phyloP scores from a whole-genome alignment of 2,888 invertebrate species.

The Fissipunctia ypsillon region DNA sequence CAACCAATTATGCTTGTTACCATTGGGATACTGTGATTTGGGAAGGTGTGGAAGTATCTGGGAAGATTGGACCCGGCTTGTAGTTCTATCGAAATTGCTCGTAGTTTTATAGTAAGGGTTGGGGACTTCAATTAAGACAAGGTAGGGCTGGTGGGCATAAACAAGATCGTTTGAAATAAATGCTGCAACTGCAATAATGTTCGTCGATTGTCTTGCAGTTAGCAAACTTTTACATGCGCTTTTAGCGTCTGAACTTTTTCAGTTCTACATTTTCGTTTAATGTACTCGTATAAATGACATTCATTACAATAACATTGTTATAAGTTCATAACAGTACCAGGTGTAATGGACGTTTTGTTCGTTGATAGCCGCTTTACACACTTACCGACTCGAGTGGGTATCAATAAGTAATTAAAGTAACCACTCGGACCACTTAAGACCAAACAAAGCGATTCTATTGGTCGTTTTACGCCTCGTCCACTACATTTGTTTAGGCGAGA shows the following conservation, averaged over 20 bases:
- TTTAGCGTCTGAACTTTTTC: slow-evolving; percentile 25
- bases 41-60: slow-evolving; percentile 66
- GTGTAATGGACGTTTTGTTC: slow-evolving; percentile 51
- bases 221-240: slow-evolving; percentile 19
- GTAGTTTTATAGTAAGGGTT: slow-evolving; percentile 43
- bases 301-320: no score
- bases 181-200: slow-evolving; percentile 18
- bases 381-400: slow-evolving; percentile 69
- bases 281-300: background rate
- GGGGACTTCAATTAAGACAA: slow-evolving; percentile 17
- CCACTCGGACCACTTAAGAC: slow-evolving; percentile 71
- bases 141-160: background rate
- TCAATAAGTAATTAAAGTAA: slow-evolving; percentile 79
- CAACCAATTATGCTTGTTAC: slow-evolving; percentile 84
- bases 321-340: slow-evolving; percentile 48
- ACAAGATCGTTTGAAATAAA: slow-evolving; percentile 18
- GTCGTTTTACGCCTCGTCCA: slow-evolving; percentile 62
- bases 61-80: slow-evolving; percentile 53
- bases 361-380: slow-evolving; percentile 66
- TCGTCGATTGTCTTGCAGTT: slow-evolving; percentile 15
- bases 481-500: slow-evolving; percentile 67
- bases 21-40: slow-evolving; percentile 80
- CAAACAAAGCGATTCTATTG: slow-evolving; percentile 71
- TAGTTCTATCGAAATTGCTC: slow-evolving; percentile 57
- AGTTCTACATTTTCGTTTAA: background rate